Evolutionary conservation across 2,888 invertebrate genomes (phyloP).

Genomic region (Ametastegia equiseti): DNA sequence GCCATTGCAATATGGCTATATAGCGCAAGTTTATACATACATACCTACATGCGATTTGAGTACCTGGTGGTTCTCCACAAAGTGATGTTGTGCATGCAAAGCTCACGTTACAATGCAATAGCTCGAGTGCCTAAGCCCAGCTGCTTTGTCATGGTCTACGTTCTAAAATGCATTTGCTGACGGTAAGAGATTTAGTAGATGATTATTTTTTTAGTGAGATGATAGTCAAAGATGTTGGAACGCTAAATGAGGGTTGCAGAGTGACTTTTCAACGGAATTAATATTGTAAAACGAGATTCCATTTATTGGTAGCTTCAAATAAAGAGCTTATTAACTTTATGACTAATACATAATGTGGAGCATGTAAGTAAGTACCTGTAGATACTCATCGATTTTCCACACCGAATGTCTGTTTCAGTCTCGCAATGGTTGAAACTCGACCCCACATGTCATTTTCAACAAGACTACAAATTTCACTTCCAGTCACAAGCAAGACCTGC

Average conservation of each 20-base stretch:
- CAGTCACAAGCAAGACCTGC: background rate
- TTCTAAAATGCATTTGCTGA: background rate
- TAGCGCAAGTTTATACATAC: background rate
- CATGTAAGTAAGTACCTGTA: too few relatives aligned
- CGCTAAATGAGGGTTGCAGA: background rate
- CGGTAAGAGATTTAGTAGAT: background rate
- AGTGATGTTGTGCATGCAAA: slow-evolving; percentile 2
- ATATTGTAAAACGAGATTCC: too few relatives aligned
- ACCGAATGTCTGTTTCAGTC: background rate
- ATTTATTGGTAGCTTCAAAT: too few relatives aligned
- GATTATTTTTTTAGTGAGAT: background rate
- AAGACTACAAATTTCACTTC: background rate
- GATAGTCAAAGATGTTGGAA: background rate
- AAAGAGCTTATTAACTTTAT: too few relatives aligned
- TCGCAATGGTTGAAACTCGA: background rate
- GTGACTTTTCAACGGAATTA: background rate
- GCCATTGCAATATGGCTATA: too few relatives aligned
- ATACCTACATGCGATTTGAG: background rate
- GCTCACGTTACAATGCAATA: slow-evolving; percentile 4
- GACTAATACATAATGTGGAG: too few relatives aligned
- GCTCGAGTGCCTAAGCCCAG: background rate
- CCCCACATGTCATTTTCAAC: background rate
- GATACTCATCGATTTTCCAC: background rate
- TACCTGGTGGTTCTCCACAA: background rate
- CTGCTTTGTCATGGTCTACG: background rate